Conservation (phyloP, 64 coral and sea anemone species). For the Porites lutea region DNA sequence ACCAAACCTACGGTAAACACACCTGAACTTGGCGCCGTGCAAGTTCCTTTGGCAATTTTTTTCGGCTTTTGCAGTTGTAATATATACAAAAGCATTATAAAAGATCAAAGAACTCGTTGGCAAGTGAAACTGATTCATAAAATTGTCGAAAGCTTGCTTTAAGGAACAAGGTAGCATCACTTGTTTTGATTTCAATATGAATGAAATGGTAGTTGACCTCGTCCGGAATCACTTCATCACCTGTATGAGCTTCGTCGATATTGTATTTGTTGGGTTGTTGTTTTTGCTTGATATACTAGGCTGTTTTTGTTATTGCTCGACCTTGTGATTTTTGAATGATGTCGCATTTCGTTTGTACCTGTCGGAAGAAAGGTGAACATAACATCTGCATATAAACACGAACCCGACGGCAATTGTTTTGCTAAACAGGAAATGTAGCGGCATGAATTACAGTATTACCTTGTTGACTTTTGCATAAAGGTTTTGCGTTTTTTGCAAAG, state of each 20-base stretch:
- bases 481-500: background rate
- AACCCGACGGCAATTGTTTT: background rate
- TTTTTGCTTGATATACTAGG: background rate
- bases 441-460: background rate
- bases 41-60: background rate
- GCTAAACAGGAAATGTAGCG: background rate
- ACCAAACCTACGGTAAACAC: no score
- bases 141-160: background rate
- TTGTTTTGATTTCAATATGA: conserved; percentile 4
- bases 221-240: no score
- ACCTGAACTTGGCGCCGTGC: background rate
- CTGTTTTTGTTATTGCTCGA: background rate
- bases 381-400: no score
- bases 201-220: background rate
- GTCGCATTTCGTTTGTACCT: background rate
- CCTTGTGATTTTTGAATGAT: background rate
- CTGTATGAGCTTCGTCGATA: background rate
- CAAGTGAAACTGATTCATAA: background rate
- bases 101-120: background rate
- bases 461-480: background rate
- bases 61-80: background rate
- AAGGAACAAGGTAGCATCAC: background rate
- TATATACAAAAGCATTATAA: background rate
- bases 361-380: no score
- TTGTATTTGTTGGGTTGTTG: background rate